phyloP scores from a whole-genome alignment of 23 tunicate species.

The Trididemnum clinides region DNA sequence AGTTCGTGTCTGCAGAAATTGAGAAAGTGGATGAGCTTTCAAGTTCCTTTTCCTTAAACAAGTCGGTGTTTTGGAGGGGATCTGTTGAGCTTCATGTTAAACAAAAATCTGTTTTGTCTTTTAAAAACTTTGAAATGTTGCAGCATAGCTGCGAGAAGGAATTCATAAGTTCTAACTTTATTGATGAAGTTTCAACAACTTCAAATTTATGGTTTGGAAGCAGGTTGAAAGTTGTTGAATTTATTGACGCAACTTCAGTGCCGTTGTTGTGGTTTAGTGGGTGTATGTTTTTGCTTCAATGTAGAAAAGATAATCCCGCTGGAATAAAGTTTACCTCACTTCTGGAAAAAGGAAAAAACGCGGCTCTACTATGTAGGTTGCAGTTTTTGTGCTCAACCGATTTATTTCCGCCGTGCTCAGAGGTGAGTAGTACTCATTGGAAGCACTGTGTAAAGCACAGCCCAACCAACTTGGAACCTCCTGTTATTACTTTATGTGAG shows the following conservation, averaged over 20 bases:
- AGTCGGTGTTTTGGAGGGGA: slow-evolving; percentile 23
- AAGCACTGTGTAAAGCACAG: slow-evolving; percentile 37
- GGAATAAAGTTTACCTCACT: background rate
- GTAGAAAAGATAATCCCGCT: background rate
- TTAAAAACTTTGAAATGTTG: background rate
- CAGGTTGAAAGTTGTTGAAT: slow-evolving; percentile 19
- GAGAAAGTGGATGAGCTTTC: background rate
- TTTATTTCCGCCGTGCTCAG: slow-evolving; percentile 18
- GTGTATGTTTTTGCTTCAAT: background rate
- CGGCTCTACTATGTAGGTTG: slow-evolving; percentile 23
- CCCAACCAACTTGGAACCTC: slow-evolving; percentile 8
- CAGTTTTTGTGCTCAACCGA: background rate
- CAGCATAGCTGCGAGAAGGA: background rate
- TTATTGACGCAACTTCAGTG: slow-evolving; percentile 27
- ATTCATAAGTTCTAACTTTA: background rate
- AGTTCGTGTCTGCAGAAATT: background rate
- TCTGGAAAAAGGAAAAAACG: background rate
- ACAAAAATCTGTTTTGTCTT: background rate
- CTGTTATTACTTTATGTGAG: background rate
- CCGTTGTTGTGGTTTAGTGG: slow-evolving; percentile 17
- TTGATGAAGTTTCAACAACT: background rate
- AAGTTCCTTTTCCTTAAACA: background rate
- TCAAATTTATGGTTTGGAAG: slow-evolving; percentile 38
- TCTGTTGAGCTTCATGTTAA: background rate
- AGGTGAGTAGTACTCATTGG: slow-evolving; percentile 41